Evolutionary conservation across 2,888 invertebrate species (phyloP), one percentile per base, ranked within the genome.

Genomic region (Rhagonycha lutea): DNA sequence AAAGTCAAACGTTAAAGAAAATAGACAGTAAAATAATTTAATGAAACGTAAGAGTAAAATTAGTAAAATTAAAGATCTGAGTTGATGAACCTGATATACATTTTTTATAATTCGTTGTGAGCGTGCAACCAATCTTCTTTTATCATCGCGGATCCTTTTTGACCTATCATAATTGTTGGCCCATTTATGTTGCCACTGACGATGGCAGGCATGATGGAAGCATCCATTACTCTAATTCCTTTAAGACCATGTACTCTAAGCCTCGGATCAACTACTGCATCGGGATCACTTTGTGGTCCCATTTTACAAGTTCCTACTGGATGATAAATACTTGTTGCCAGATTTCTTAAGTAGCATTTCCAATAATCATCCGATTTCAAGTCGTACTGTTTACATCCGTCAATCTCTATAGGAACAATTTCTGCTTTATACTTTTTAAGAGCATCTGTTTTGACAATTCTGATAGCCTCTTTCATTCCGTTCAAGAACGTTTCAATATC

Each of bases 161-260:
- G 96, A 0, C 94, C 96, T 71, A 96, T 96, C 95, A 96, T 96
- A 65, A 96, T 95, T 2, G 93, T 92, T 0, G 96, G 95, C 0
- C 96, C 96, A 86, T 96, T 96, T 0, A 96, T 96, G 88, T 96
- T 96, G 0, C 96, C 96, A 85, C 95, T 96, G n/a, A 96, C 92
- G 75, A 96, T 96, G 1, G 91, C 92, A 0, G 96, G 96, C 96
- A 96, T 96, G 70, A 97, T 92, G 79, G 95, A 95, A 0, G 95
- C 96, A 84, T 96, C 96, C 0, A 93, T 93, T 0, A 96, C 95
- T 77, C 96, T 90, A 23, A 96, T 86, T 26, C 94, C 93, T 1
- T 92, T 91, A 0, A 96, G 91, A 0, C 96, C 96, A 80, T 95
- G 92, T 0, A 96, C 95, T 18, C 92, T 89, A 68, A 96, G 86